Base-by-base conservation (phyloP, 1,140 invertebrate genomes). In the Drosophila malerkotliana region DNA sequence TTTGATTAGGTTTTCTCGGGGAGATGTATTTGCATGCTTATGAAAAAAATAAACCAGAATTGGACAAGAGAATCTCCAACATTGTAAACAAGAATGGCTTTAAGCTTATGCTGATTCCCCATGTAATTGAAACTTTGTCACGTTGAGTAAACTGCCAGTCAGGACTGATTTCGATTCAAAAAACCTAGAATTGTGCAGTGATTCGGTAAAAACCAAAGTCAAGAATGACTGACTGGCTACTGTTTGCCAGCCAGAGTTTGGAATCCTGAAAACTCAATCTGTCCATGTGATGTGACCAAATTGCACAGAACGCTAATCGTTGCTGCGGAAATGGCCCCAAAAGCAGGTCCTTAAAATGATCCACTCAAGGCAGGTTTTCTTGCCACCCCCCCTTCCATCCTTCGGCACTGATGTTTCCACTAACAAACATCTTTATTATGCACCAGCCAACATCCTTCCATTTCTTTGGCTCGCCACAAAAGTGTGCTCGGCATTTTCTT, bases 401-500 rank as follows among this genome's bases (percentile, higher is more conserved):
- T 24, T 21, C 45, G 6, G 14, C 61, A 24, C 12, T 39, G 62
- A 18, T n/a, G 41, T 49, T 24, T 44, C 34, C 34, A 41, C 64
- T 44, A 62, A 73, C 62, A 56, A 72, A 68, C 77, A 60, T 56
- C 68, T 87, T 78, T 87, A 87, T 74, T 87, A 87, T 85, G 78
- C 82, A 77, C 57, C 63, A 78, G 54, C 63, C 44, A 24, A 34
- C 67, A 58, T 21, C 24, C 56, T 14, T 18, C 49, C 52, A 56
- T 62, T 66, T 62, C 21, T 74, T 39, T 34, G 60, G 56, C 32
- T 47, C 55, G 58, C 74, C 69, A 41, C 77, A 81, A 51, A 87
- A 85, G 82, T 66, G 78, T 72, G 54, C 81, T 85, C 64, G 82
- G 68, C 69, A 81, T 87, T 87, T 84, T 87, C 82, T 87, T 81